phyloP scores from a whole-genome alignment of 1,140 invertebrate species.

The Pogonomyrmex barbatus region DNA sequence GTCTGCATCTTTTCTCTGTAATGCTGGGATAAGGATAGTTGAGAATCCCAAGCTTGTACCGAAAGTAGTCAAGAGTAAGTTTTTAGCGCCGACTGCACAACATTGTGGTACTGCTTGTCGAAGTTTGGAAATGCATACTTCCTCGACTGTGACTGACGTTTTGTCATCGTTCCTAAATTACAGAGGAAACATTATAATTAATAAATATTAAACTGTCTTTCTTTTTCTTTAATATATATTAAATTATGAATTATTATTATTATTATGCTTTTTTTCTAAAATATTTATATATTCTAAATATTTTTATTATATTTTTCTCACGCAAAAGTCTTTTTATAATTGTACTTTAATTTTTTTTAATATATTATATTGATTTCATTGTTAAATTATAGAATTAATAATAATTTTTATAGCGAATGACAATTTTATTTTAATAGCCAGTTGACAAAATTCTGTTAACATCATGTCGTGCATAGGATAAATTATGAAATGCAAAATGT shows the following conservation, averaged over 20 bases:
- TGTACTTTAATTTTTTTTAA: background rate
- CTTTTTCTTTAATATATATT: background rate
- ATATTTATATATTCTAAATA: background rate
- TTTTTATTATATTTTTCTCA: background rate
- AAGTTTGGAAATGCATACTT: constrained; percentile 80
- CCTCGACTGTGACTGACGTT: constrained; percentile 27
- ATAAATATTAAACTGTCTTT: background rate
- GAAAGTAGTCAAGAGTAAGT: constrained; percentile 89
- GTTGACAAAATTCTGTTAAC: background rate
- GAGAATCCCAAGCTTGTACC: constrained; percentile 92
- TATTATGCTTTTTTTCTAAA: background rate
- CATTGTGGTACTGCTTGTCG: constrained; percentile 87
- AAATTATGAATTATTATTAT: background rate
- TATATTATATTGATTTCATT: background rate
- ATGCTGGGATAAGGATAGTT: constrained; percentile 91
- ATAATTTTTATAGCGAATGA: background rate
- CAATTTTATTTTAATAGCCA: too few relatives aligned
- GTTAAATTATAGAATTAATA: background rate
- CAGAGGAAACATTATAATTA: background rate
- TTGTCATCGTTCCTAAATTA: constrained; percentile 77
- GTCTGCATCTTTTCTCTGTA: constrained; percentile 85
- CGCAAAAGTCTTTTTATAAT: background rate
- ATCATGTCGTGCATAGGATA: background rate
- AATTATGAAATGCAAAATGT: constrained; percentile 8
- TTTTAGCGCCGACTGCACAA: constrained; percentile 89